Evolutionary conservation across 2,113 vertebrate species (phyloP).

Genomic region (Brachirus orientalis): DNA sequence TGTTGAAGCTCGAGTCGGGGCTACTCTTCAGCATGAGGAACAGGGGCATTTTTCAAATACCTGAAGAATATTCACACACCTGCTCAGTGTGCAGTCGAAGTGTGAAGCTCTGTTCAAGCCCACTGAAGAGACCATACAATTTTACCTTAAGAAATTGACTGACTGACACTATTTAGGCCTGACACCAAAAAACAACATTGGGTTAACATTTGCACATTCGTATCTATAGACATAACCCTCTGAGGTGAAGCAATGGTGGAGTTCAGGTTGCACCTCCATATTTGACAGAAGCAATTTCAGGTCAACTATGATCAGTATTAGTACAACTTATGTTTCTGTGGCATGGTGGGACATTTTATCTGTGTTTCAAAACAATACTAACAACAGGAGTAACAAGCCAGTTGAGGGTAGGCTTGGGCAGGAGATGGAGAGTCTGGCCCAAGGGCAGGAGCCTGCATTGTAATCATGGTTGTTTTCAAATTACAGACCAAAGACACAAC

Average conservation of each 20-base stretch:
- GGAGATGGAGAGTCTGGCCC: constrained; percentile 15
- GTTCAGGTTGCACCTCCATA: background rate
- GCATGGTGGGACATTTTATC: background rate
- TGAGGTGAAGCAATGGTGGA: background rate
- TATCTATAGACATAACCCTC: constrained; percentile 10
- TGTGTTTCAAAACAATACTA: constrained; percentile 29
- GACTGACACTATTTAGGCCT: constrained; percentile 35
- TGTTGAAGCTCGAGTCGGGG: constrained; percentile 14
- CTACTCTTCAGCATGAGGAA: constrained; percentile 4
- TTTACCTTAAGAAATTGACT: constrained; percentile 11
- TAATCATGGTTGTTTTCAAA: constrained; percentile 73
- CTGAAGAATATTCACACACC: constrained; percentile 72
- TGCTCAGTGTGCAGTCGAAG: constrained; percentile 47
- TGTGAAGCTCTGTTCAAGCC: constrained; percentile 7
- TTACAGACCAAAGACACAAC: constrained; percentile 68
- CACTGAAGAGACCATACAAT: constrained; percentile 16
- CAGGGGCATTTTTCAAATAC: constrained; percentile 58
- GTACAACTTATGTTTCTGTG: background rate
- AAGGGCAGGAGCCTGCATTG: constrained; percentile 53
- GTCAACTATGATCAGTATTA: background rate
- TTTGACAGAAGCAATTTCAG: constrained; percentile 7
- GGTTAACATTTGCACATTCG: constrained; percentile 27
- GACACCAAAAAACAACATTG: constrained; percentile 6
- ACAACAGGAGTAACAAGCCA: background rate
- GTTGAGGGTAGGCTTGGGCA: constrained; percentile 1